phyloP scores from a whole-genome alignment of 2,888 invertebrate species.

The Carpatolechia fugitivella region DNA sequence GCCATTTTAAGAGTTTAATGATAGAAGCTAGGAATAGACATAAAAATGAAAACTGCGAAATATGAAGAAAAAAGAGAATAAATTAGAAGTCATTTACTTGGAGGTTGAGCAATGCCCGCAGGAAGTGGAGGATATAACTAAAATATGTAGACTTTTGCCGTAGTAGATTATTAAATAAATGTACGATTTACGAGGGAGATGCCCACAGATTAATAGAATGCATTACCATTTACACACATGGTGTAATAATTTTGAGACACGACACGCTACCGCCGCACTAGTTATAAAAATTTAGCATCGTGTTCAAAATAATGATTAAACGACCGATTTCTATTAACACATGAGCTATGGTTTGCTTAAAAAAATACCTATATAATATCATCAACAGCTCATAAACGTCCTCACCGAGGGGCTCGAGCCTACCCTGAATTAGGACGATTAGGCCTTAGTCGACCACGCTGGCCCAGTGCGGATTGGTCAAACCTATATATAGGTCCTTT shows the following conservation, averaged over 20 bases:
- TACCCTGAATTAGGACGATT: no score
- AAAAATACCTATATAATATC: no score
- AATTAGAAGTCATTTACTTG: conserved; percentile 36
- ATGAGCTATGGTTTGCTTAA: no score
- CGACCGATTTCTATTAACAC: no score
- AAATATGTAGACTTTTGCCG: conserved; percentile 32
- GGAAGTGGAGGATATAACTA: conserved; percentile 43
- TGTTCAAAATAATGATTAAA: neutral
- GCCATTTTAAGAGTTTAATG: neutral
- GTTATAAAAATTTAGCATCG: neutral
- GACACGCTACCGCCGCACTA: no score
- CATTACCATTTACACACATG: no score
- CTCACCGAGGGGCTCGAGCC: no score
- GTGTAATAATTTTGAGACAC: conserved; percentile 3
- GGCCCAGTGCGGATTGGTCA: no score
- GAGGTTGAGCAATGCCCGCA: conserved; percentile 48
- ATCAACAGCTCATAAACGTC: no score
- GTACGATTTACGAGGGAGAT: conserved; percentile 18
- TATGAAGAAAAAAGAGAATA: neutral
- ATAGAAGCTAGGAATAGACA: neutral
- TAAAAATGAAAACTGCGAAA: neutral
- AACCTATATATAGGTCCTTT: no score
- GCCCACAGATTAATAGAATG: no score
- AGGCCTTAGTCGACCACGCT: no score
- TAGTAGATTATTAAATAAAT: conserved; percentile 34